Evolutionary conservation across 2,113 vertebrate species (phyloP).

Genomic region (Cnemophilus loriae): DNA sequence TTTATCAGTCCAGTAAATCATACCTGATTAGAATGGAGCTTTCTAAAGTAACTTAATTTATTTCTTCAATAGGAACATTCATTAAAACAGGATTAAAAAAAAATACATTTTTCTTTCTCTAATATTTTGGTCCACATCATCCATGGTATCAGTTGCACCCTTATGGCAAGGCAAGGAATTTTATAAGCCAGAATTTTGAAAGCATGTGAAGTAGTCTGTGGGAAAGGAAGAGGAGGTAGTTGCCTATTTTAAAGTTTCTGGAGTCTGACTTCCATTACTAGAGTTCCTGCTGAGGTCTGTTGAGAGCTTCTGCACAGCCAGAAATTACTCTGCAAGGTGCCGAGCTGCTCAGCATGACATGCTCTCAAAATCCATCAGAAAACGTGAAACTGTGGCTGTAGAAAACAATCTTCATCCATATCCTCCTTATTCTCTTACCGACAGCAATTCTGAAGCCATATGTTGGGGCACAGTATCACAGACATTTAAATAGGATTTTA

Average conservation of each 20-base stretch:
- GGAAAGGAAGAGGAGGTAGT: neutral
- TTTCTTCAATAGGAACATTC: neutral
- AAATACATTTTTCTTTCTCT: neutral
- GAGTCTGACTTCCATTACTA: neutral
- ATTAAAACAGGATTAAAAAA: neutral
- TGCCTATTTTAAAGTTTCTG: neutral
- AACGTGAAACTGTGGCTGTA: neutral
- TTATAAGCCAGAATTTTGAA: neutral
- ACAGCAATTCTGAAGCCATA: neutral
- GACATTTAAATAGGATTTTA: neutral
- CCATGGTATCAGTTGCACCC: neutral
- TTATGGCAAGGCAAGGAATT: neutral
- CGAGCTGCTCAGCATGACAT: neutral
- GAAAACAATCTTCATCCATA: neutral
- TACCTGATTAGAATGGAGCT: neutral
- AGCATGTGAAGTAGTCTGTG: neutral
- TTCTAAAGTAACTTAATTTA: neutral
- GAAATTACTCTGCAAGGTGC: neutral
- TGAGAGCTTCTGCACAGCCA: neutral
- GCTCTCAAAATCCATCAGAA: neutral
- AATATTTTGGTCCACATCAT: neutral
- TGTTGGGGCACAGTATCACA: neutral
- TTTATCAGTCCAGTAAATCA: neutral
- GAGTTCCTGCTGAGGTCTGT: neutral
- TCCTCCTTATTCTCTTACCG: neutral